phyloP scores from a whole-genome alignment of 2,888 invertebrate species.

The Nomada ruficornis region DNA sequence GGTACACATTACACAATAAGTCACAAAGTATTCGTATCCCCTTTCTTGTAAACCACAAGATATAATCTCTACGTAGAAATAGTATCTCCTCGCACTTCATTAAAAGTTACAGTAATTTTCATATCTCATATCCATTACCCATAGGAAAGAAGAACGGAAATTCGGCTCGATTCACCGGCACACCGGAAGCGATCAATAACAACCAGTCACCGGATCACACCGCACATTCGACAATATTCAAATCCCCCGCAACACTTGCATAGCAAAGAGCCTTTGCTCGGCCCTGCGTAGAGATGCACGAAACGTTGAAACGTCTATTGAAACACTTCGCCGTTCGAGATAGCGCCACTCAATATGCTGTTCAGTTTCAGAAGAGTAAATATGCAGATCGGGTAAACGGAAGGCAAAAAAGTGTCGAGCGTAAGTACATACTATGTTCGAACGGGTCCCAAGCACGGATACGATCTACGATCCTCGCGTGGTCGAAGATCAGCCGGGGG shows the following conservation, averaged over 20 bases:
- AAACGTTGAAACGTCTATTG: slow-evolving; percentile 10
- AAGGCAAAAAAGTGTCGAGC: slow-evolving; percentile 37
- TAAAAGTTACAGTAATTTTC: too few relatives aligned
- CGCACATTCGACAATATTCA: not conserved
- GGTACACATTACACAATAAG: too few relatives aligned
- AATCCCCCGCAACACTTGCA: not conserved
- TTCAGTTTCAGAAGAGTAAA: slow-evolving; percentile 44
- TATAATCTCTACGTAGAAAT: too few relatives aligned
- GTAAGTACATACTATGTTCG: slow-evolving; percentile 45
- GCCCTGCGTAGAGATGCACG: slow-evolving; percentile 4
- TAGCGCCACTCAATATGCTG: slow-evolving; percentile 52
- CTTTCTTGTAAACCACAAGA: too few relatives aligned
- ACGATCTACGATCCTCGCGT: slow-evolving; percentile 65
- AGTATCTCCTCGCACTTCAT: too few relatives aligned
- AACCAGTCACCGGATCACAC: not conserved
- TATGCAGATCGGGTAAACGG: slow-evolving; percentile 49
- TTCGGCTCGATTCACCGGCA: too few relatives aligned
- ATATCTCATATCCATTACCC: too few relatives aligned
- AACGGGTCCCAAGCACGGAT: slow-evolving; percentile 62
- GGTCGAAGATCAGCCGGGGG: slow-evolving; percentile 18
- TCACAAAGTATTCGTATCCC: too few relatives aligned
- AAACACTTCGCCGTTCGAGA: slow-evolving; percentile 26
- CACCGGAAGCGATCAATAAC: not conserved
- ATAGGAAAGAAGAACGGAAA: too few relatives aligned
- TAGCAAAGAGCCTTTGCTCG: not conserved